Evolutionary conservation across 2,888 invertebrate genomes (phyloP).

Genomic region (Agrenia bidenticulata): DNA sequence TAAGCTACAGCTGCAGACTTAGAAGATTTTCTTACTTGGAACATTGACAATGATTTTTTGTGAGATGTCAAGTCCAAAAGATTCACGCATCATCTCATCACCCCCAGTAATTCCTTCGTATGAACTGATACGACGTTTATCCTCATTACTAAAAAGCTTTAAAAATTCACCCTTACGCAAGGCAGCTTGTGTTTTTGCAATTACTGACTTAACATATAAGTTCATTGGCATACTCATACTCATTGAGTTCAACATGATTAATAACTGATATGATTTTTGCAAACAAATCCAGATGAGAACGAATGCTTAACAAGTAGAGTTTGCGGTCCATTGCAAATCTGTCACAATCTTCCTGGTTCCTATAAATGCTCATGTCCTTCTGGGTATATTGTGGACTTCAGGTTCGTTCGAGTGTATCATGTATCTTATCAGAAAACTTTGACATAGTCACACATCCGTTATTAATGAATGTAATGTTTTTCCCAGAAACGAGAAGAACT

Average conservation of each 20-base stretch:
- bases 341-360: slow-evolving; percentile 62
- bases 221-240: background rate
- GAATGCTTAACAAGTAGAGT: slow-evolving; percentile 54
- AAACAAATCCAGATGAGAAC: slow-evolving; percentile 53
- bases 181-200: background rate
- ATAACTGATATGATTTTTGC: slow-evolving; percentile 10
- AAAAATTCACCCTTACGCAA: background rate
- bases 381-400: slow-evolving; percentile 56
- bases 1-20: slow-evolving; percentile 24
- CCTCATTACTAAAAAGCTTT: background rate
- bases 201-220: background rate
- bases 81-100: slow-evolving; percentile 12
- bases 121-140: background rate
- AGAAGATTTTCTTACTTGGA: slow-evolving; percentile 15
- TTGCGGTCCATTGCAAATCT: slow-evolving; percentile 60
- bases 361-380: slow-evolving; percentile 63
- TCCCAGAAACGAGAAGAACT: slow-evolving; percentile 52
- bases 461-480: slow-evolving; percentile 8
- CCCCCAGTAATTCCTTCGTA: background rate
- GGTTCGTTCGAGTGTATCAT: slow-evolving; percentile 28
- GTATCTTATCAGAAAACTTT: slow-evolving; percentile 6
- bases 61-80: slow-evolving; percentile 5
- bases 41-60: slow-evolving; percentile 30
- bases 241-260: slow-evolving; percentile 4
- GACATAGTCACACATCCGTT: background rate